Evolutionary conservation across 2,113 vertebrate species (phyloP), one percentile per base, ranked within the genome.

Genomic region (Proteles cristata): DNA sequence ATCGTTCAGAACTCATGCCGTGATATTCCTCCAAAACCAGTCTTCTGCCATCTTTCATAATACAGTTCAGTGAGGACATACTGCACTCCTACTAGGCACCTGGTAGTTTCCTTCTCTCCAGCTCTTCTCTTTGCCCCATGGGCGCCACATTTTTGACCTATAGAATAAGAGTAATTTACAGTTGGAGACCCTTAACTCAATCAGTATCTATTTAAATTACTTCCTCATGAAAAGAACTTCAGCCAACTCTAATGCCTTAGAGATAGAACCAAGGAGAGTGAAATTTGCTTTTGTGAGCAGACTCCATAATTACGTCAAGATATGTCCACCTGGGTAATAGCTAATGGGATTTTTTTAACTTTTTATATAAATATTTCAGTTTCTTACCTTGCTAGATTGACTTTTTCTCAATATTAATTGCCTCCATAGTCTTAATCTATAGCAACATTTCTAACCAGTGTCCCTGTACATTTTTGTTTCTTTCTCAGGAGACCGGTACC

Each of bases 351-450:
- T 97, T 92, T 96, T 97, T 80, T 71, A 81, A 93, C 61, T 53
- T 96, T 98, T 93, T 96, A 92, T 96, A 96, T 96, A 96, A 98
- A 96, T 97, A 97, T 97, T 98, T 97, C 97, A 76, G 82, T 90
- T 94, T 97, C 90, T 92, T 96, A n/a, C 86, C 90, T 94, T 69
- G 53, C 97, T 94, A 97, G 93, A 96, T 96, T 97, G 95, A 97
- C 97, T 97, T 97, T 96, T 90, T 88, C 95, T 95, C 96, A 7
- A 86, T 93, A 96, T 94, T 97, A 98, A 98, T 97, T 97, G 96
- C 90, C 93, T 97, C 92, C 93, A 93, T 92, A 65, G 92, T 97
- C 96, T 96, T 97, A 97, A 96, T 97, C 96, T 95, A 89, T 97
- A 96, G 94, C 96, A 96, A 89, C 79, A 93, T 97, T 96, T 95